Base-by-base conservation (phyloP, 2,797 vertebrate genomes). In the Buphagus erythrorhynchus region DNA sequence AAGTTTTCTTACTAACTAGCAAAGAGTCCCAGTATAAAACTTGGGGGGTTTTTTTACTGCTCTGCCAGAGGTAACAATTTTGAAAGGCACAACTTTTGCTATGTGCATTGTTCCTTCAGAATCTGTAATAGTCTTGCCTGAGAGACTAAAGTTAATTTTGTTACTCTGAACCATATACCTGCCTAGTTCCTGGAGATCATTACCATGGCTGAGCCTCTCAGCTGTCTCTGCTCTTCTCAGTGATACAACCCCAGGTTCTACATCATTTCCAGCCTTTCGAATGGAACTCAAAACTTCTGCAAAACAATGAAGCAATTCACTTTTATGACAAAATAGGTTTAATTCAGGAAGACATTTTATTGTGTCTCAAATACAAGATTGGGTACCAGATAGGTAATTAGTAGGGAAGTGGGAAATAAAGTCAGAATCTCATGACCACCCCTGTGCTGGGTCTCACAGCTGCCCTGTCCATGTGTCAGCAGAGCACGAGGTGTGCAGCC, bases 201-300 rank as follows among this genome's bases (percentile, higher is more conserved):
- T 28, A 8, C 14, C 3, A 24, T 19, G 58, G 51, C 46, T 55
- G 73, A 59, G 22, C 24, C 29, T 65, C 54, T 57, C 66, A 38
- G 1, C 35, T 65, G 17, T 7, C 68, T 71, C 61, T 74, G 59
- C 57, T 48, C 19, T 66, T 68, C 29, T 26, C 65, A 54, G 0
- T 26, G 59, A 59, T 13, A 28, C 9, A 54, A 8, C 29, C 80
- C 28, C 52, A 49, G 19, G 21, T 83, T 31, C 46, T 43, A 5
- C 0, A 0, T 49, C 0, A 46, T 57, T 74, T 54, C 28, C 57
- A 80, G 40, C 28, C 59, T 73, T 66, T 38, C 0, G 0, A 88
- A 51, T 7, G 17, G 40, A 33, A 74, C 35, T 76, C 63, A 77
- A 79, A 67, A 68, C 20, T 73, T 82, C 36, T 65, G 68, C 8